A percentile compares a stretch with the other conserved stretches of the same genome.
These are phyloP conservation scores for Heliocidaris tuberculata DNA, from an alignment of 35 echinoderm and acorn worm species.

Conservation along the genomic window DNA sequence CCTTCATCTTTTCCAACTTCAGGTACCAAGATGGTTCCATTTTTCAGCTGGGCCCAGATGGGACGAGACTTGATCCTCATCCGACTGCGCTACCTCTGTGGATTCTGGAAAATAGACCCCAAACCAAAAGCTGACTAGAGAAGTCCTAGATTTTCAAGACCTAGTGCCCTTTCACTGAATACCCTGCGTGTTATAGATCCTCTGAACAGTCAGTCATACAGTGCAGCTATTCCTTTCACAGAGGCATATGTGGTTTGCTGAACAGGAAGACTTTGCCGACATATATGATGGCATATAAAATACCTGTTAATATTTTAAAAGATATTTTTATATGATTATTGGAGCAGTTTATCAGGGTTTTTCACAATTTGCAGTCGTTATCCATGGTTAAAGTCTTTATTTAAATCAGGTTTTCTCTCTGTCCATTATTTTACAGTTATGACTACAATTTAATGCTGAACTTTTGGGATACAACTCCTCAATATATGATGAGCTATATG, in stretches of 20 bases:
- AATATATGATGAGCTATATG: neutral
- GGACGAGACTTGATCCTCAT: constrained; percentile 91
- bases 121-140: constrained; percentile 62
- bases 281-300: neutral
- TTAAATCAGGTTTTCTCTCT: neutral
- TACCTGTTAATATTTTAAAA: neutral
- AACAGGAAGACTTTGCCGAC: neutral
- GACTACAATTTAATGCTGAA: neutral
- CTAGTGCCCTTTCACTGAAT: neutral
- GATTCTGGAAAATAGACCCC: constrained; percentile 80
- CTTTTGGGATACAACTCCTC: neutral
- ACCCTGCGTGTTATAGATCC: neutral
- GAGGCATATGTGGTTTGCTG: neutral
- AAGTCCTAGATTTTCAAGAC: neutral
- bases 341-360: neutral
- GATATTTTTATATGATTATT: neutral
- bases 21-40: constrained; percentile 91
- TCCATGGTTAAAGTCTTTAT: neutral
- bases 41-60: constrained; percentile 98
- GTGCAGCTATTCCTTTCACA: neutral
- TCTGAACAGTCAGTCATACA: neutral
- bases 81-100: constrained; percentile 80
- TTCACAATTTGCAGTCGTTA: neutral
- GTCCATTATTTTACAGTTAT: neutral
- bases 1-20: neutral